Evolutionary conservation across 2,888 invertebrate species (phyloP).

Genomic region (Cyclophora albipunctata): DNA sequence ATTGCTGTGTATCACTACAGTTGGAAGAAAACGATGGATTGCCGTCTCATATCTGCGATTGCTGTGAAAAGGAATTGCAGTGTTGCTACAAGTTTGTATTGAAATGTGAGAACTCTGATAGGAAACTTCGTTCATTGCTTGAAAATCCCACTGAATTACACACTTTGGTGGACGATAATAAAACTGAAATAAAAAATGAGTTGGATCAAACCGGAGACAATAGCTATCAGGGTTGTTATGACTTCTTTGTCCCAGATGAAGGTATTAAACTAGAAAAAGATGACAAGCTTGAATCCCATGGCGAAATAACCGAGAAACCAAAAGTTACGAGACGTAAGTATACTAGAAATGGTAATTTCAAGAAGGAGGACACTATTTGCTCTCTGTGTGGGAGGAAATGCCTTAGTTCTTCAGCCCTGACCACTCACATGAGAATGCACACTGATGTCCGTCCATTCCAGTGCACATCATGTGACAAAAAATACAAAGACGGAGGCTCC

Average conservation of each 20-base stretch:
- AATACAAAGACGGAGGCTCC: conserved; percentile 43
- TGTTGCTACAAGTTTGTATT: conserved; percentile 41
- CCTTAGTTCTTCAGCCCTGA: conserved; percentile 36
- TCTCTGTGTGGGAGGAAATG: conserved; percentile 38
- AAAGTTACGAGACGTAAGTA: conserved; percentile 14
- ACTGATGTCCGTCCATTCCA: conserved; percentile 40
- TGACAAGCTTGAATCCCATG: not conserved
- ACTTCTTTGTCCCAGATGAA: conserved; percentile 5
- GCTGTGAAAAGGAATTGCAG: conserved; percentile 37
- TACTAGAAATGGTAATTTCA: conserved; percentile 24
- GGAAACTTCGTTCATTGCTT: conserved; percentile 29
- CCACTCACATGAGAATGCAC: conserved; percentile 48
- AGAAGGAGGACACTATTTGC: conserved; percentile 26
- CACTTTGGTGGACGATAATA: conserved; percentile 5
- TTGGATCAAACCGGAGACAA: conserved; percentile 16
- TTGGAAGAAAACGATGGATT: conserved; percentile 42
- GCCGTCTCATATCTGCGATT: conserved; percentile 37
- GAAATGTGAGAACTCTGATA: conserved; percentile 49
- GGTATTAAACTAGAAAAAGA: conserved; percentile 1
- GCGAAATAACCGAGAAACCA: not conserved
- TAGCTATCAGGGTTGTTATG: conserved; percentile 14
- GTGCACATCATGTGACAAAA: conserved; percentile 47
- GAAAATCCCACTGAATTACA: not conserved
- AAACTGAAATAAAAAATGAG: conserved; percentile 40
- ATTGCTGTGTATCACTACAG: conserved; percentile 42